Evolutionary conservation across 2,113 vertebrate species (phyloP).

Genomic region (Calidris pygmaea): DNA sequence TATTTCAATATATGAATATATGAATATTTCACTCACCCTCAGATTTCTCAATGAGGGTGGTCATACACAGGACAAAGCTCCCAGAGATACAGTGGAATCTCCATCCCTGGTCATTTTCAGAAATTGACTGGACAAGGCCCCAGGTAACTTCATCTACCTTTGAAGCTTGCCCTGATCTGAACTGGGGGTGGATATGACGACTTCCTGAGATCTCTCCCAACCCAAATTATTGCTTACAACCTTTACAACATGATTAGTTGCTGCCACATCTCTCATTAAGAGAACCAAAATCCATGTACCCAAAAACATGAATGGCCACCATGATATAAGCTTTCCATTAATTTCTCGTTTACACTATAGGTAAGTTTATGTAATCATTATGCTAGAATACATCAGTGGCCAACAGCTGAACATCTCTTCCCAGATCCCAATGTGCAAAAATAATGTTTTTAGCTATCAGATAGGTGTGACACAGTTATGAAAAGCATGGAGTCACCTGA

Average conservation of each 20-base stretch:
- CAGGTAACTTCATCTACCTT: not conserved
- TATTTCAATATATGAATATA: no score
- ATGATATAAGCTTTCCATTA: not conserved
- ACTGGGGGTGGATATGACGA: not conserved
- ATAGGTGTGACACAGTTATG: not conserved
- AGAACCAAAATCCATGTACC: not conserved
- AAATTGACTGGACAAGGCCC: not conserved
- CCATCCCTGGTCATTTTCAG: not conserved
- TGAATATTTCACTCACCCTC: no score
- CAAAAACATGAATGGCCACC: not conserved
- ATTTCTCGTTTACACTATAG: not conserved
- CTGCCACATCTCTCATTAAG: not conserved
- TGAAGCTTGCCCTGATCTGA: not conserved
- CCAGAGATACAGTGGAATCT: not conserved
- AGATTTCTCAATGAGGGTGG: fast-evolving
- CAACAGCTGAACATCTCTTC: not conserved
- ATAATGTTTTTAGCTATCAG: not conserved
- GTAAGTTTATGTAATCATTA: not conserved
- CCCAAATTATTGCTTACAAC: not conserved
- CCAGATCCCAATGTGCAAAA: not conserved
- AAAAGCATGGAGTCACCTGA: slow-evolving; percentile 77
- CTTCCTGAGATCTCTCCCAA: not conserved
- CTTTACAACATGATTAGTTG: not conserved
- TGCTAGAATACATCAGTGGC: not conserved
- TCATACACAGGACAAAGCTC: not conserved